These are phyloP conservation scores for Plectrocnemia conspersa DNA, from an alignment of 1,140 invertebrate species.

Conservation along the genomic window DNA sequence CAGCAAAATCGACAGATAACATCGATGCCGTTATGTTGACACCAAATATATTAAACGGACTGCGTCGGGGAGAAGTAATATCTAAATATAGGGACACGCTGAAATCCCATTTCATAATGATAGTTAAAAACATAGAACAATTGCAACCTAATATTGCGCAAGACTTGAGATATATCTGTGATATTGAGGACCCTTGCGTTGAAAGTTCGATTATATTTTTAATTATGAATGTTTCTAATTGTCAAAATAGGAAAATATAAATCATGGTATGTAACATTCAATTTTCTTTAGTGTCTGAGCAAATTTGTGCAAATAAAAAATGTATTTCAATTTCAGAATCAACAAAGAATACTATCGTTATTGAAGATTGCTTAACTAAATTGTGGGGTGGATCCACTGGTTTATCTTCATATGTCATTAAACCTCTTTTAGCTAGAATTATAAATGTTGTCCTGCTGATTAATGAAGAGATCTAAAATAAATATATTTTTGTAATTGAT, in stretches of 20 bases:
- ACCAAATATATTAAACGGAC: background rate
- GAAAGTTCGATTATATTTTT: conserved; percentile 2
- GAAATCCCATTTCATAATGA: background rate
- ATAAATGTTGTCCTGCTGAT: conserved; percentile 8
- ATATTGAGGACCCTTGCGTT: conserved; percentile 7
- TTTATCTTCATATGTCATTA: background rate
- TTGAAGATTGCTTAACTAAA: conserved; percentile 7
- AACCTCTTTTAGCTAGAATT: conserved; percentile 5
- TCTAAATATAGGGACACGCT: background rate
- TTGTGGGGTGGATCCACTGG: conserved; percentile 4
- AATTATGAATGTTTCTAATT: conserved; percentile 5
- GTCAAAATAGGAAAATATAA: too few species aligned
- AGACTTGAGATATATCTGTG: conserved; percentile 16
- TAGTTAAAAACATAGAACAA: conserved; percentile 9
- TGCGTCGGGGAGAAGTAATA: conserved; percentile 9
- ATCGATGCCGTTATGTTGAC: background rate
- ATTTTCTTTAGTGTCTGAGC: background rate
- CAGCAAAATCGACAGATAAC: background rate
- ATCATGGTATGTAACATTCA: background rate
- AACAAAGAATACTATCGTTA: background rate
- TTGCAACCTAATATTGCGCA: conserved; percentile 2
- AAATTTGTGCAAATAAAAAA: background rate
- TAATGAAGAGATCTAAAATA: background rate
- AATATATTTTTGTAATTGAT: background rate
- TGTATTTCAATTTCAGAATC: conserved; percentile 1